Evolutionary conservation across 2,113 vertebrate species (phyloP), one percentile per base, ranked within the genome.

Genomic region (Macaca mulatta): DNA sequence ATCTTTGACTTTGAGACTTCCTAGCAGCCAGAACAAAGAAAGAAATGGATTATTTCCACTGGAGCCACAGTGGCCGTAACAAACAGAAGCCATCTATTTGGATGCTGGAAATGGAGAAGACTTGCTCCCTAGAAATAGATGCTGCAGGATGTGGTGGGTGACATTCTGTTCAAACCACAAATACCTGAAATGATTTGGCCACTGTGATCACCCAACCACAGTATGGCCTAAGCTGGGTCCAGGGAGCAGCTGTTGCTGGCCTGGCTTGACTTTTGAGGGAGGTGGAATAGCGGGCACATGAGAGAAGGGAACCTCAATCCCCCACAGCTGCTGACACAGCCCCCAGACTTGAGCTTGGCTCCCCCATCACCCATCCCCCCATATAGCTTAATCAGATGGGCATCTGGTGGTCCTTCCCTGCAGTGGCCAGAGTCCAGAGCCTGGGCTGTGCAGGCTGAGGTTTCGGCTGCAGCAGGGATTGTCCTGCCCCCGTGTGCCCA

Each of bases 221-320:
- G 27, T 6, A n/a, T 8, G 38, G 75, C 72, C 35, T 35, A 40
- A 50, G 77, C 38, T 70, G 27, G n/a, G 30, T 43, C n/a, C 16
- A 9, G 61, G 35, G 43, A 55, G 30, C 43, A 25, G 90, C 30
- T 8, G 14, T 27, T 70, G 55, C 38, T 14, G 38, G 38, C 38
- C 16, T 3, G 40, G 72, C 38, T 40, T 61, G n/a, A 35, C 27
- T 30, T 17, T 61, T 2, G 22, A 10, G 48, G 89, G 32, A 55
- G 55, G 45, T 43, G 30, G n/a, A 43, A 17, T 9, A 25, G 40
- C 14, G 32, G 38, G 10, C 16, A 6, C 0, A 2, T 3, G n/a
- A 23, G 40, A 57, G 20, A 48, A 61, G 25, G 14, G 8, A n/a
- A 35, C 35, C 14, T 23, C 7, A 32, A 40, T 22, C 38, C 20